A percentile compares a stretch with the other conserved stretches of the same genome.
Conservation (phyloP, 2,797 vertebrate species). For the Pantherophis vulpinus region DNA sequence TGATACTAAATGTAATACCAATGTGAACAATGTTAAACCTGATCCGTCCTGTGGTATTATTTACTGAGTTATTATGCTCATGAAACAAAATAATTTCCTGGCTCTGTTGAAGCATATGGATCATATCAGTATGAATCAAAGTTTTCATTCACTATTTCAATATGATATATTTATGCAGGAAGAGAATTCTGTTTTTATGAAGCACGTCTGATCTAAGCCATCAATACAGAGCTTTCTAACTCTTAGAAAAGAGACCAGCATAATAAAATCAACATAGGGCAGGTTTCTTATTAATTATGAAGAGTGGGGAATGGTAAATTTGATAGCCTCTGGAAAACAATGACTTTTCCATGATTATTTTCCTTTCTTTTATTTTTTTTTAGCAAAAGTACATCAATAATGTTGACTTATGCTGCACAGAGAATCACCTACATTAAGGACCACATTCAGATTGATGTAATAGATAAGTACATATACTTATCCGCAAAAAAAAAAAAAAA, state of each 20-base stretch:
- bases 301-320: background rate
- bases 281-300: constrained; percentile 8
- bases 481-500: background rate
- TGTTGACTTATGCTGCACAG: background rate
- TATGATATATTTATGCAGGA: constrained; percentile 12
- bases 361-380: background rate
- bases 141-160: constrained; percentile 42
- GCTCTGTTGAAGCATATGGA: constrained; percentile 43
- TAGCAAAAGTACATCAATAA: background rate
- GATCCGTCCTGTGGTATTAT: constrained; percentile 20
- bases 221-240: background rate
- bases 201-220: background rate
- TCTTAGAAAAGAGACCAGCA: constrained; percentile 7
- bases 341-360: background rate
- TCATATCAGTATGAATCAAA: constrained; percentile 23
- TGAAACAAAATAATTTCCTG: constrained; percentile 45
- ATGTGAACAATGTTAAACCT: constrained; percentile 33
- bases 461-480: background rate
- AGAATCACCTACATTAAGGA: background rate
- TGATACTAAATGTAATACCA: constrained; percentile 37
- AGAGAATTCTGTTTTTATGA: background rate
- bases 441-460: background rate
- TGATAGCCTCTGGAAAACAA: background rate
- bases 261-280: constrained; percentile 2
- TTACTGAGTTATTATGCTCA: constrained; percentile 39